Conservation (phyloP, 2,888 invertebrate genomes). For the Metallyticus violacea region DNA sequence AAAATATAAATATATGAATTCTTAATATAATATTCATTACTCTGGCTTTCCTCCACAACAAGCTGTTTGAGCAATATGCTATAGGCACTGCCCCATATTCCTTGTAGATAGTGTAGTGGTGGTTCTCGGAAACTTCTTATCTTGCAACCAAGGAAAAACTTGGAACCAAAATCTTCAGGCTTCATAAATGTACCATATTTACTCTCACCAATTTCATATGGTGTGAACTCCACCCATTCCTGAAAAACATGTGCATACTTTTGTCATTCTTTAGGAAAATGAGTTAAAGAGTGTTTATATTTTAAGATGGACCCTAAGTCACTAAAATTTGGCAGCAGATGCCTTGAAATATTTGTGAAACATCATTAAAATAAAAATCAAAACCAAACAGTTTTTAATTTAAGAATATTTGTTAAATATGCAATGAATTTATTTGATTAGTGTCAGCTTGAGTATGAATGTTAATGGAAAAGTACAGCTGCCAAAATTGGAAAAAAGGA, state of each 20-base stretch:
- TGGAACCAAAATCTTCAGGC: conserved; percentile 45
- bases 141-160: conserved; percentile 45
- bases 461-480: too few species aligned
- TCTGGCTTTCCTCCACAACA: background rate
- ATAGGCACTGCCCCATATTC: conserved; percentile 51
- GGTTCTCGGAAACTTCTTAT: conserved; percentile 44
- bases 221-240: conserved; percentile 52
- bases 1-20: too few species aligned
- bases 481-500: too few species aligned
- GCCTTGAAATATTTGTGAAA: too few species aligned
- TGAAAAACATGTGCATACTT: conserved; percentile 3
- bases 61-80: conserved; percentile 44
- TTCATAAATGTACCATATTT: conserved; percentile 50
- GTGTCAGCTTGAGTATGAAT: too few species aligned
- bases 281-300: too few species aligned
- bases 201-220: conserved; percentile 49
- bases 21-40: background rate
- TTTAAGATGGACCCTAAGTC: too few species aligned
- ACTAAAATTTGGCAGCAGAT: too few species aligned
- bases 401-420: too few species aligned
- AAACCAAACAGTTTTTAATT: too few species aligned
- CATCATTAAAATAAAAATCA: too few species aligned
- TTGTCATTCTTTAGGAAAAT: background rate
- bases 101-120: conserved; percentile 49
- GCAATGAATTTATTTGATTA: too few species aligned